Evolutionary conservation across 2,797 vertebrate genomes (phyloP), one percentile per base, ranked within the genome.

Genomic region (Mus minutoides): DNA sequence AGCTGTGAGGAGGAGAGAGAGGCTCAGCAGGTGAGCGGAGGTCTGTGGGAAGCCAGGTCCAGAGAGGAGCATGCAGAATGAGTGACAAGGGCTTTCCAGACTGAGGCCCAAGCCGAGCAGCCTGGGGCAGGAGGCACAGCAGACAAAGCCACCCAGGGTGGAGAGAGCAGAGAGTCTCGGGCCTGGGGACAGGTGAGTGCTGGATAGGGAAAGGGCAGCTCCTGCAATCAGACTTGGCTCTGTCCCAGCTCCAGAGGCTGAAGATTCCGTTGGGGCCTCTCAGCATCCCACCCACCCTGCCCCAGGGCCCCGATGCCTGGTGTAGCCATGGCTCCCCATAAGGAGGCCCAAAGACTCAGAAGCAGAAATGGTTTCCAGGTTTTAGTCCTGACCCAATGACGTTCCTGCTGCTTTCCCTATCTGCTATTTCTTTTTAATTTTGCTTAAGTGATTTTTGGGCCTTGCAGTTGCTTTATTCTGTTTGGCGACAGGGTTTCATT

Each of bases 1-100:
- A 99, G 97, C 99, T 99, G 97, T 56, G 79, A 95, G 69, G 92
- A 95, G 78, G 96, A 84, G 95, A 87, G 96, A n/a, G 60, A 64
- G 26, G n/a, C 83, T 96, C 84, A 96, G 77, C 40, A 83, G 92
- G 80, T 91, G 60, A 49, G n/a, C 14, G 26, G 73, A 79, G 91
- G 43, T 75, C 89, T 40, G 21, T 0, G 21, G 76, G 21, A 58
- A 92, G 46, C 56, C 96, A 69, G 67, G 69, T 76, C n/a, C 43
- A 29, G 64, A 71, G 37, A 60, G 89, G 34, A 24, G 84, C 94
- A 97, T 97, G 96, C 95, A 4, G 29, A 40, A 19, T 31, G 24
- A 40, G 22, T 31, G 78, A 31, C 46, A 49, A 34, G 12, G 13
- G 83, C 64, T 78, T 31, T 69, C 60, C 62, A 91, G 84, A 62